A percentile compares a stretch with the other conserved stretches of the same genome.
phyloP scores from a whole-genome alignment of 2,113 vertebrate genomes.

The Cynopterus brachyotis region DNA sequence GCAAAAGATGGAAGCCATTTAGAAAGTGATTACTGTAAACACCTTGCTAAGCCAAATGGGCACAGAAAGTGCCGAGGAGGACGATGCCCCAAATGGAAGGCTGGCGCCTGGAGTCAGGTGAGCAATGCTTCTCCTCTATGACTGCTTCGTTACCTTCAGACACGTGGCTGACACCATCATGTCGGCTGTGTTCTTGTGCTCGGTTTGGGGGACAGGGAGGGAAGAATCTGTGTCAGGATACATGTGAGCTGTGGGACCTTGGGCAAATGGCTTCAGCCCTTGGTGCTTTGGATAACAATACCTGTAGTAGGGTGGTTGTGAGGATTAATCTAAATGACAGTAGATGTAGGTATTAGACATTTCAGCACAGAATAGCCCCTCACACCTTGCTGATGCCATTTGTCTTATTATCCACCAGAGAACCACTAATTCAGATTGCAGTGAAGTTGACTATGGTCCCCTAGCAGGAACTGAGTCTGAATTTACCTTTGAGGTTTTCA shows the following conservation, averaged over 20 bases:
- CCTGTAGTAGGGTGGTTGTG: background rate
- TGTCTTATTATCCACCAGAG: background rate
- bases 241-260: background rate
- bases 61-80: slow-evolving; percentile 93
- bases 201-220: background rate
- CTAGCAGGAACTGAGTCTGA: background rate
- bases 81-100: slow-evolving; percentile 95
- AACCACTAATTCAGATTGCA: background rate
- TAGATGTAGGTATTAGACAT: background rate
- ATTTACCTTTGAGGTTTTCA: background rate
- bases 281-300: background rate
- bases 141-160: slow-evolving; percentile 4
- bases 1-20: slow-evolving; percentile 89
- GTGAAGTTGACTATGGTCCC: background rate
- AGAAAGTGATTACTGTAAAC: slow-evolving; percentile 91
- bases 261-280: background rate
- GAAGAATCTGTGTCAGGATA: background rate
- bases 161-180: background rate
- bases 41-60: slow-evolving; percentile 89
- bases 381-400: background rate
- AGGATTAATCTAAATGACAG: background rate
- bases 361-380: background rate
- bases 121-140: slow-evolving; percentile 68
- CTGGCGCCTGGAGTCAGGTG: slow-evolving; percentile 95
- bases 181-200: background rate